Conservation (phyloP, 2,888 invertebrate genomes). For the Orthosia incerta region DNA sequence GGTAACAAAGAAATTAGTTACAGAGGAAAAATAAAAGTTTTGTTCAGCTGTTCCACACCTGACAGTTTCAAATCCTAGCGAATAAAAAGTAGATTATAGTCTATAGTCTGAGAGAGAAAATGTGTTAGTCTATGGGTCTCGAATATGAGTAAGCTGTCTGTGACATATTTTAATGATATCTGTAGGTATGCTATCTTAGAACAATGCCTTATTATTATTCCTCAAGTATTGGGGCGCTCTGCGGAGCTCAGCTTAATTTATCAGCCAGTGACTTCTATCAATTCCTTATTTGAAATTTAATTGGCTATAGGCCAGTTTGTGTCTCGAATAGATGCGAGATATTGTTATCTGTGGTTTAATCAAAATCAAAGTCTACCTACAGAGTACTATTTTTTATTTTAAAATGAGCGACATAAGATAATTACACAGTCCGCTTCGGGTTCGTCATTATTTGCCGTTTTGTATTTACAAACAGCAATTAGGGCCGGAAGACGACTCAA, state of each 20-base stretch:
- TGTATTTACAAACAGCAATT: slow-evolving; percentile 76
- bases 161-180: slow-evolving; percentile 8
- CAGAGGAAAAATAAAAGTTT: slow-evolving; percentile 3
- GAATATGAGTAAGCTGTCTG: not conserved
- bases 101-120: slow-evolving; percentile 18
- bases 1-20: not conserved
- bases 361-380: not conserved
- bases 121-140: not conserved
- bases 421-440: slow-evolving; percentile 42
- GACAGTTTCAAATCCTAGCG: not conserved
- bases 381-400: not conserved
- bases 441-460: slow-evolving; percentile 75
- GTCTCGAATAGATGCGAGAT: not conserved
- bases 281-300: slow-evolving; percentile 50
- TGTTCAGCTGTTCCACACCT: slow-evolving; percentile 5
- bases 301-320: slow-evolving; percentile 46
- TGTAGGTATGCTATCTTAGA: slow-evolving; percentile 20
- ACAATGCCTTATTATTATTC: slow-evolving; percentile 58
- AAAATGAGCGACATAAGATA: slow-evolving; percentile 17
- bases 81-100: slow-evolving; percentile 11
- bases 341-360: slow-evolving; percentile 30
- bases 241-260: slow-evolving; percentile 44
- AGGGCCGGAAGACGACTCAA: slow-evolving; percentile 78
- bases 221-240: slow-evolving; percentile 51
- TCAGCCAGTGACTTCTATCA: slow-evolving; percentile 50